Evolutionary conservation across 2,888 invertebrate genomes (phyloP).

Genomic region (Oscheius onirici): DNA sequence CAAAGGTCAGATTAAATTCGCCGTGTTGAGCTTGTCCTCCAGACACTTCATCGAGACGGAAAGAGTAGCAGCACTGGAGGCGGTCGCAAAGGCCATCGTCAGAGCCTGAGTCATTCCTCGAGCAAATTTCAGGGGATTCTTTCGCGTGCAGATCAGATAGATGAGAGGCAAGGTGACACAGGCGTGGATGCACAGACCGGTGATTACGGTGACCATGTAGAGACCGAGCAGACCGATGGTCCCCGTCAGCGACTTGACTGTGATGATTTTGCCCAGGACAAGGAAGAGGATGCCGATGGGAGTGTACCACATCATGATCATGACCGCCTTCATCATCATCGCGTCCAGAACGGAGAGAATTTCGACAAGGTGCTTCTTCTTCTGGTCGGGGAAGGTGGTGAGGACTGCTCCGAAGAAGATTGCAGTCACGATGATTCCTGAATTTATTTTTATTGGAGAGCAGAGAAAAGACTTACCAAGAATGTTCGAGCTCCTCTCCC

Average conservation of each 20-base stretch:
- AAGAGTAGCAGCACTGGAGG: slow-evolving; percentile 78
- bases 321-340: slow-evolving; percentile 89
- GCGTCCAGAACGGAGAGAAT: slow-evolving; percentile 84
- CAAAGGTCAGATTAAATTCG: slow-evolving; percentile 80
- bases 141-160: slow-evolving; percentile 76
- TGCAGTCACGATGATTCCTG: slow-evolving; percentile 89
- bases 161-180: slow-evolving; percentile 76
- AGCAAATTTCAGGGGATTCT: slow-evolving; percentile 49
- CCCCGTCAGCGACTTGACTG: slow-evolving; percentile 76
- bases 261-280: slow-evolving; percentile 79
- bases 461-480: slow-evolving; percentile 73
- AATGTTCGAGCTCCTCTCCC: slow-evolving; percentile 78
- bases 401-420: slow-evolving; percentile 87
- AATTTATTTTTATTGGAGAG: slow-evolving; percentile 22
- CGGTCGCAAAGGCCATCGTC: slow-evolving; percentile 78
- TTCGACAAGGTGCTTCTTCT: slow-evolving; percentile 22
- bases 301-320: slow-evolving; percentile 87
- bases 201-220: slow-evolving; percentile 76
- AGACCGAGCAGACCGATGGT: slow-evolving; percentile 77
- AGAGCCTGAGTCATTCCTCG: slow-evolving; percentile 78
- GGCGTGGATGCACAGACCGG: slow-evolving; percentile 76
- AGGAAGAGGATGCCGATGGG: slow-evolving; percentile 80
- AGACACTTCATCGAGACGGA: slow-evolving; percentile 79
- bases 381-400: slow-evolving; percentile 76
- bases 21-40: slow-evolving; percentile 79